Evolutionary conservation across 2,797 vertebrate species (phyloP).

Genomic region (Buceros bicornis): DNA sequence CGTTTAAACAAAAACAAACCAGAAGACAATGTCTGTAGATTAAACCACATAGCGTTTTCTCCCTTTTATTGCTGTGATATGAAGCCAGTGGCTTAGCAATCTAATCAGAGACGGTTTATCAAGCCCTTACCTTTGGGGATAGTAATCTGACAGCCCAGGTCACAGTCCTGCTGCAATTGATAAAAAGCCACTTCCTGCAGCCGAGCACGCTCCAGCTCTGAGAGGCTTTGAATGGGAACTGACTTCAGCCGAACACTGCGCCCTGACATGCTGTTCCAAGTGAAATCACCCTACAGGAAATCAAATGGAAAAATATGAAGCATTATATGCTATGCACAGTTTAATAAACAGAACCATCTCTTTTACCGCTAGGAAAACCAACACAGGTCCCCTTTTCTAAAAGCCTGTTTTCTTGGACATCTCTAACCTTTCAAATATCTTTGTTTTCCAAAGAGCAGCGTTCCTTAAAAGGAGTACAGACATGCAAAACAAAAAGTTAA

Average conservation of each 20-base stretch:
- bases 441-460: constrained; percentile 2
- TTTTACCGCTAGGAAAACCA: background rate
- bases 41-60: constrained; percentile 12
- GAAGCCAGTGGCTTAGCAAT: background rate
- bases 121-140: constrained; percentile 93
- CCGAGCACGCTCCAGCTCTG: constrained; percentile 92
- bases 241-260: constrained; percentile 90
- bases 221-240: constrained; percentile 94
- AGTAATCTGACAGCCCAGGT: constrained; percentile 94
- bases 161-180: constrained; percentile 90
- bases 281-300: constrained; percentile 91
- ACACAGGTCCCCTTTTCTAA: background rate
- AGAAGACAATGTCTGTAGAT: background rate
- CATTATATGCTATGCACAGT: constrained; percentile 11
- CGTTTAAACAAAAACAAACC: constrained; percentile 2
- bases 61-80: background rate
- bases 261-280: constrained; percentile 94
- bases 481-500: constrained; percentile 24
- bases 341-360: constrained; percentile 40
- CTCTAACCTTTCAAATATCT: background rate
- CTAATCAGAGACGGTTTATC: background rate
- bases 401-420: constrained; percentile 22
- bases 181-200: constrained; percentile 95
- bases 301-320: constrained; percentile 71
- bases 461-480: constrained; percentile 37